Percentiles rank a stretch among this genome's conserved stretches.
Evolutionary conservation across 2,888 invertebrate species (phyloP).

Genomic region (Phaedon cochleariae): DNA sequence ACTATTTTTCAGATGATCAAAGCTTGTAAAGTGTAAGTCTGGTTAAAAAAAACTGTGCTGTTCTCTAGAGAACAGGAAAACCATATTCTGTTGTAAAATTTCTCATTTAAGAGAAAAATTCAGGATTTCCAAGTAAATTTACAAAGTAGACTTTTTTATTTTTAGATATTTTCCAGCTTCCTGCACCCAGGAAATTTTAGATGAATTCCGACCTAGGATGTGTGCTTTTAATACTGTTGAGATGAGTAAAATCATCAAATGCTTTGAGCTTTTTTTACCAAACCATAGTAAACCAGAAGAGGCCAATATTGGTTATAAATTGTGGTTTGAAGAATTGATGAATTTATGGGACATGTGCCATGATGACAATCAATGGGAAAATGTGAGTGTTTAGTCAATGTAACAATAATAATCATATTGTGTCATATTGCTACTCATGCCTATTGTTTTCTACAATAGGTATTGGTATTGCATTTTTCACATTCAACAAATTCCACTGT

Average conservation of each 20-base stretch:
- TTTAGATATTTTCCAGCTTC: constrained; percentile 74
- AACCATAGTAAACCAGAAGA: constrained; percentile 71
- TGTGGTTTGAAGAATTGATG: constrained; percentile 85
- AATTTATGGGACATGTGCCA: constrained; percentile 80
- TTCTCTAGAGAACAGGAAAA: no score
- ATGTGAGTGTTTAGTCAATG: constrained; percentile 62
- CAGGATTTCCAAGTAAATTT: no score
- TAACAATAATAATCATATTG: no score
- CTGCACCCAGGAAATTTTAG: constrained; percentile 87
- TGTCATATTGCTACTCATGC: no score
- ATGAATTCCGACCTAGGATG: constrained; percentile 80
- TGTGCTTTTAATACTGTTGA: constrained; percentile 74
- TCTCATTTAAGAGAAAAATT: no score
- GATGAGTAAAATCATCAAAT: constrained; percentile 64
- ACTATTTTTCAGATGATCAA: constrained; percentile 54
- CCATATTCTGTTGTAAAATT: no score
- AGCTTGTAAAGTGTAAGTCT: constrained; percentile 55
- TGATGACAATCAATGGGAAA: constrained; percentile 75
- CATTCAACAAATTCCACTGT: no score
- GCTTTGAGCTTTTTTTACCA: constrained; percentile 81
- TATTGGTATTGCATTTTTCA: no score
- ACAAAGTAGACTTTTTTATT: constrained; percentile 31
- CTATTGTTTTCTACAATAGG: no score
- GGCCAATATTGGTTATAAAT: constrained; percentile 71
- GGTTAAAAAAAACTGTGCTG: no score